A percentile compares a stretch with the other conserved stretches of the same genome.
phyloP scores from a whole-genome alignment of 2,113 vertebrate genomes.

The Scatophagus argus region DNA sequence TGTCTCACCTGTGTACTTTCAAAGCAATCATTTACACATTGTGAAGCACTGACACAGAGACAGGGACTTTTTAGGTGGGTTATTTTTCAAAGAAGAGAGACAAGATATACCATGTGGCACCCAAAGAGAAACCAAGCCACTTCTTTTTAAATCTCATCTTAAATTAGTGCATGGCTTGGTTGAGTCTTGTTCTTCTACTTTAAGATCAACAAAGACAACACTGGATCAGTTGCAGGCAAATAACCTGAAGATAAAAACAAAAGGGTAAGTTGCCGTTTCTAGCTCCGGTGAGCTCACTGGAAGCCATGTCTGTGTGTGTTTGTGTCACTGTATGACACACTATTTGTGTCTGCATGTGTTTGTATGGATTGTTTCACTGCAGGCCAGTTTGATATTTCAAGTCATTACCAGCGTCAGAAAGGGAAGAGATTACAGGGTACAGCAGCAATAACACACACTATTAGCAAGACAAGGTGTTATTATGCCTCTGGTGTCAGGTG shows the following conservation, averaged over 20 bases:
- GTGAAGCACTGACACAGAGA: constrained; percentile 26
- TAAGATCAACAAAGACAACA: constrained; percentile 24
- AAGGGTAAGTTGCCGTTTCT: constrained; percentile 50
- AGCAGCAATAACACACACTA: constrained; percentile 79
- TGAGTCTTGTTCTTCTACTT: background rate
- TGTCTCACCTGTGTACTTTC: constrained; percentile 57
- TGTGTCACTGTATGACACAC: constrained; percentile 62
- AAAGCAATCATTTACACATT: constrained; percentile 28
- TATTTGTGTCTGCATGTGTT: constrained; percentile 63
- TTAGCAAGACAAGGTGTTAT: constrained; percentile 82
- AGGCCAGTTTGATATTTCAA: constrained; percentile 78
- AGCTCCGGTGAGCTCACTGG: constrained; percentile 58
- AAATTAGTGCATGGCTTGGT: background rate
- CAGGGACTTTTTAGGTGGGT: constrained; percentile 30
- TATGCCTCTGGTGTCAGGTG: constrained; percentile 79
- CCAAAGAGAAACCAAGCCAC: background rate
- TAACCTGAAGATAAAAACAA: constrained; percentile 53
- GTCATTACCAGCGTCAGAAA: constrained; percentile 75
- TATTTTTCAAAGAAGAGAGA: constrained; percentile 35
- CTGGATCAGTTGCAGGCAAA: constrained; percentile 17
- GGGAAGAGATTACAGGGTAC: constrained; percentile 80
- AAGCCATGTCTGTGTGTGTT: constrained; percentile 26
- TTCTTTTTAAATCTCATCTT: constrained; percentile 10
- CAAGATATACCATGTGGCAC: background rate
- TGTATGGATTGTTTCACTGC: constrained; percentile 54